These are phyloP conservation scores for Aphelenchoides fujianensis DNA, from an alignment of 1,140 invertebrate genomes.

Conservation along the genomic window DNA sequence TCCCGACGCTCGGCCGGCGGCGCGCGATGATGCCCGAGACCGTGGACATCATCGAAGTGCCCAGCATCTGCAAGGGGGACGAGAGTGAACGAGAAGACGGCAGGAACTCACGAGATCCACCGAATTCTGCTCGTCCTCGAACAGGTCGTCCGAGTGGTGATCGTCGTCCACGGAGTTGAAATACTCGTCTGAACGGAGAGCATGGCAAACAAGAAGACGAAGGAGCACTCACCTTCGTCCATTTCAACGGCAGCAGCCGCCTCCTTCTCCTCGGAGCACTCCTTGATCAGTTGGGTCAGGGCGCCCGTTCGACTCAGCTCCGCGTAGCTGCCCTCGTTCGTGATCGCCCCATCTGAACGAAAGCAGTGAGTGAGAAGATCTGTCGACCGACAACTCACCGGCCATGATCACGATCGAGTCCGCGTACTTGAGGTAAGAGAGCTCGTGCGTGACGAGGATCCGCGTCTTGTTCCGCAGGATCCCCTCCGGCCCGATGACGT, in stretches of 20 bases:
- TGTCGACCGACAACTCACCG: slow-evolving; percentile 24
- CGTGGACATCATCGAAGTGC: slow-evolving; percentile 55
- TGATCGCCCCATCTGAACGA: slow-evolving; percentile 54
- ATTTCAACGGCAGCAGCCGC: not conserved
- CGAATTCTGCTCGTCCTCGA: slow-evolving; percentile 1
- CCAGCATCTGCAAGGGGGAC: slow-evolving; percentile 28
- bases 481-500: slow-evolving; percentile 58
- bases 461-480: slow-evolving; percentile 57
- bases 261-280: slow-evolving; percentile 27
- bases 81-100: not conserved
- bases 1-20: slow-evolving; percentile 23
- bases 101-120: slow-evolving; percentile 16
- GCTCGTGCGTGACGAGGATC: slow-evolving; percentile 55
- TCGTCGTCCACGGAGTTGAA: not conserved
- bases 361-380: not conserved
- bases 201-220: no score
- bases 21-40: slow-evolving; percentile 53
- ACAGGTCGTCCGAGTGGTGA: slow-evolving; percentile 2
- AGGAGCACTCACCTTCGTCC: no score
- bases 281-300: slow-evolving; percentile 53
- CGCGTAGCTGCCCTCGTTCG: slow-evolving; percentile 42
- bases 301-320: slow-evolving; percentile 52
- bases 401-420: slow-evolving; percentile 53
- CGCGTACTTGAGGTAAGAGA: slow-evolving; percentile 44
- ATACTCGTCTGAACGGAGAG: no score